Conservation (phyloP, 2,113 vertebrate species). For the Callospermophilus lateralis region DNA sequence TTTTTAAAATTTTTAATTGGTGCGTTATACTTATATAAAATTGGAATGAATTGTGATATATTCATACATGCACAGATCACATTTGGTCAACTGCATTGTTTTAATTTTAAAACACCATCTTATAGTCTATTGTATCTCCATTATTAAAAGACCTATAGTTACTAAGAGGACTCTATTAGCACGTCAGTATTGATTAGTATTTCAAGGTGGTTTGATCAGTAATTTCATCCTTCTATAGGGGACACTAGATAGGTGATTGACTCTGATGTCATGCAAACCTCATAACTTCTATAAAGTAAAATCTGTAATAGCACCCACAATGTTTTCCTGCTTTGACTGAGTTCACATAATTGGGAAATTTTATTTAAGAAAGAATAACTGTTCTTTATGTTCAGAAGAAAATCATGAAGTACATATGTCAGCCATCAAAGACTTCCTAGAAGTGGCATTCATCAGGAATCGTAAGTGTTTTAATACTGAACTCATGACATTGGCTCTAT, state of each 20-base stretch:
- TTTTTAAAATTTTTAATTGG: no score
- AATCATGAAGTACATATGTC: conserved; percentile 54
- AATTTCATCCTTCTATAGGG: background rate
- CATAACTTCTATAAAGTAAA: conserved; percentile 49
- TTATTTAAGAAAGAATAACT: background rate
- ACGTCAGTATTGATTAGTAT: background rate
- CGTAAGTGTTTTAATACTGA: conserved; percentile 35
- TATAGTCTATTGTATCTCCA: background rate
- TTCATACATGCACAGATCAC: no score
- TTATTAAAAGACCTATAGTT: conserved; percentile 7
- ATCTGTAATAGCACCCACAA: conserved; percentile 45
- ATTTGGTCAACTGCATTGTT: background rate
- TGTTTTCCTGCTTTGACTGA: conserved; percentile 62
- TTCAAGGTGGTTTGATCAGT: background rate
- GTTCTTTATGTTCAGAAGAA: conserved; percentile 48
- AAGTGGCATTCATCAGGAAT: conserved; percentile 47
- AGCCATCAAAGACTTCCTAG: conserved; percentile 67
- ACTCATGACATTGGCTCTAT: conserved; percentile 45
- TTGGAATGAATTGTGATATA: no score
- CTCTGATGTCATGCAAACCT: background rate
- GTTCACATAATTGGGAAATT: background rate
- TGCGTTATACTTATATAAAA: no score
- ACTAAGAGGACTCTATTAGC: background rate
- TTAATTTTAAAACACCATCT: background rate
- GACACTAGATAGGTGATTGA: background rate